Base-by-base conservation (phyloP, 2,888 invertebrate species). In the Octonoba sinensis region DNA sequence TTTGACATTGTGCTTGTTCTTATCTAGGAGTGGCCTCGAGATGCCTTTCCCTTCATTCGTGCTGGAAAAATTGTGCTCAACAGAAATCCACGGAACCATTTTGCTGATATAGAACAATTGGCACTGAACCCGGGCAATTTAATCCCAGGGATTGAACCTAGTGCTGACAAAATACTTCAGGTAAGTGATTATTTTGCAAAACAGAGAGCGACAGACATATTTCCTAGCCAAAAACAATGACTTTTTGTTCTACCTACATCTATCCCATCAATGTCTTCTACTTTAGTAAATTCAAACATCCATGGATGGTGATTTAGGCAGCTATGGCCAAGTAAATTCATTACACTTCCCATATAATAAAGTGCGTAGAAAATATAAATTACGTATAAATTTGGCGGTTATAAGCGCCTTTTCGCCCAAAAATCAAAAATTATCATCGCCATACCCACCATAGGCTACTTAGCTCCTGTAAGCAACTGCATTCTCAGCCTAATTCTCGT, bases 71-170 rank as follows among this genome's bases (percentile, higher is more conserved):
- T 98, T 86, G 93, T 94, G 0, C 90, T 98, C 71, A 93, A 97
- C 88, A 92, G 93, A 84, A 97, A 97, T 88, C 96, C 97, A 0
- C 92, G 92, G 85, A 96, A 97, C 89, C 97, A 97, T 89, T 97
- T 97, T 88, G 92, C 95, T 27, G 96, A 97, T 89, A 94, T 97
- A 54, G 97, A 98, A 89, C 97, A 97, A 89, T 90, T 94, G 79
- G 97, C 96, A 2, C 96, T 96, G 89, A 93, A 93, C 86, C 97
- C 97, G 0, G 92, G 95, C 3, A 94, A 96, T 88, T 88, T 97
- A 91, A 92, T 96, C 36, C 96, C 97, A 4, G 97, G 97, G 51
- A 95, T 98, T 86, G 96, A 96, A 88, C 92, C 97, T 0, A 96
- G 96, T 49, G 96, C 96, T 0, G 97, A 98, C 88, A 96, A 95